Evolutionary conservation across 2,797 vertebrate genomes (phyloP), one percentile per base, ranked within the genome.

Genomic region (Anguilla anguilla): DNA sequence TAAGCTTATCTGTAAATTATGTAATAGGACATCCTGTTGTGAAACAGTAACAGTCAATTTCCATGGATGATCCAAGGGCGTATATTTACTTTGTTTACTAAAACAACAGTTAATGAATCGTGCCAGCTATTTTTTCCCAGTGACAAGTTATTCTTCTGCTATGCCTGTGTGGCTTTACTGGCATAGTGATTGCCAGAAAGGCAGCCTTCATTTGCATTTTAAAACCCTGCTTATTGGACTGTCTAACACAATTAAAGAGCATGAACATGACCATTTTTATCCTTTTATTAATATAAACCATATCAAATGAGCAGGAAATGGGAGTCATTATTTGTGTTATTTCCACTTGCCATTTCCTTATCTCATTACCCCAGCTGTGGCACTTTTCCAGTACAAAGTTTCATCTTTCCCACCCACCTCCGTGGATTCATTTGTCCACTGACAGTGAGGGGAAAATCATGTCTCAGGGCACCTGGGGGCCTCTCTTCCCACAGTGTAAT

Each of bases 201-300:
- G 89, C 88, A 87, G 85, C 49, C 77, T 86, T 91, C 86, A 93
- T 95, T 93, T 94, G 92, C 90, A 89, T 92, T 90, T 94, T 93
- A 94, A 87, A 93, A 91, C 90, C 88, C 83, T 86, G 87, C 87
- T 93, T 93, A 93, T 91, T 89, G 88, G 90, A 86, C 92, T 90
- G 90, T 81, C 51, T 93, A 93, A 94, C 92, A 90, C 88, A 89
- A 89, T 93, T 91, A 90, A 93, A 91, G 82, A 88, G 88, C 90
- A 87, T 87, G 79, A 91, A 89, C 67, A 88, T 86, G 57, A 6
- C 35, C 55, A 85, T 84, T 35, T 88, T 49, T 51, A n/a, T 88
- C n/a, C 53, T 46, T 72, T 86, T 84, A 90, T 91, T 92, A 90
- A 87, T 89, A 88, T 85, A 89, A 86, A 87, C 90, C 86, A 83